Base-by-base conservation (phyloP, 2,888 invertebrate species). In the Drosophila vallismaia region DNA sequence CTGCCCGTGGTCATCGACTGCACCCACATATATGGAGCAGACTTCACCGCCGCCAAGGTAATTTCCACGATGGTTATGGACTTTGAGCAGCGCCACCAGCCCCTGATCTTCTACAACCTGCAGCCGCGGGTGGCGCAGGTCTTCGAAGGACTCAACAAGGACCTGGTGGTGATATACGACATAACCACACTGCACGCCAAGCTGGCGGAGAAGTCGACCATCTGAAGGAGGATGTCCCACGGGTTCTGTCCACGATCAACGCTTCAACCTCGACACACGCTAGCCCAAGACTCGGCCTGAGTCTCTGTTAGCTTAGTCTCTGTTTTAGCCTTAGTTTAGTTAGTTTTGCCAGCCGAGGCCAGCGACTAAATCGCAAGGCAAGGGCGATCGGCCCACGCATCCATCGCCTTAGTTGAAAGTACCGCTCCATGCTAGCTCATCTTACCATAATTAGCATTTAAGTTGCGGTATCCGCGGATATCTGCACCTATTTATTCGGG, bases 11-110 rank as follows among this genome's bases (percentile, higher is more conserved):
- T 97, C 40, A 94, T 97, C 63, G 97, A 97, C 92, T 97, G 97
- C 92, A 95, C 96, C 55, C 96, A 97, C 92, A 96, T 97, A 87
- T 96, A 97, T 92, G 96, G 96, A 74, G 96, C 97, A 3, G 97
- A 97, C 92, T 97, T 94, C 92, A 97, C 97, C 2, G 97, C 97
- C 3, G 97, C 97, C 66, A 95, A 94, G 90, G 95, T 95, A 67
- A 94, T 96, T 76, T 94, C 95, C 88, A 94, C 94, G 76, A 92
- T 96, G 72, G 95, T 95, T 10, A 93, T 93, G 77, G 96, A 96
- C 91, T 96, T 96, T 91, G 94, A 95, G 60, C 92, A 92, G 53
- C 93, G 96, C 54, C 93, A 94, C 51, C 96, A 96, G 91, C 95
- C 95, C 46, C 92, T 96, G 24, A 94, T 95, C 91, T 96, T 96